These are phyloP conservation scores for Germaria angustata DNA, from an alignment of 2,888 invertebrate genomes.

Conservation along the genomic window DNA sequence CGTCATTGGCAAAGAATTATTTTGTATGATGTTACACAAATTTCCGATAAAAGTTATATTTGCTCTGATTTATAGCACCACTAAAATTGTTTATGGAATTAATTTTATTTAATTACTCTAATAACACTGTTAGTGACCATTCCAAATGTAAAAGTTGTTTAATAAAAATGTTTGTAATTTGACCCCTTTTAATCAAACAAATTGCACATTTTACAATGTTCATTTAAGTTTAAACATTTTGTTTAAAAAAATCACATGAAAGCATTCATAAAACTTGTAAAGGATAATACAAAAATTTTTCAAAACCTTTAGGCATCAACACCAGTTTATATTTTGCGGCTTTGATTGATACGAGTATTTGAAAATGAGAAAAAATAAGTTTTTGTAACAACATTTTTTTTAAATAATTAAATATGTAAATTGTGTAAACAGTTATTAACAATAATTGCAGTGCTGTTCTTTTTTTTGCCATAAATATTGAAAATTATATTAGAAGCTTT, in stretches of 20 bases:
- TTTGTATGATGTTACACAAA: too few relatives aligned
- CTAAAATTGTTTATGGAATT: too few relatives aligned
- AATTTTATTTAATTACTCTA: too few relatives aligned
- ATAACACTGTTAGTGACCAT: background rate
- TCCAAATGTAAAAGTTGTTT: slow-evolving; percentile 61
- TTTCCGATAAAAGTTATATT: too few relatives aligned
- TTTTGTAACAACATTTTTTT: background rate
- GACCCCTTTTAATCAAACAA: slow-evolving; percentile 15
- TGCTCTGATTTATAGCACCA: too few relatives aligned
- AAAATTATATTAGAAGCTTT: background rate
- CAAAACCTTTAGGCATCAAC: slow-evolving; percentile 34
- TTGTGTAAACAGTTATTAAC: slow-evolving; percentile 33
- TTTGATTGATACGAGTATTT: slow-evolving; percentile 39
- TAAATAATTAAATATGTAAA: slow-evolving; percentile 30
- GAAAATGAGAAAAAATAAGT: background rate
- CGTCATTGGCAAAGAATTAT: too few relatives aligned
- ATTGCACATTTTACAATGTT: slow-evolving; percentile 12
- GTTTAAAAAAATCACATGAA: background rate
- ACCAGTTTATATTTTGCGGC: background rate
- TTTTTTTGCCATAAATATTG: background rate
- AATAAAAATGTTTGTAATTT: slow-evolving; percentile 16
- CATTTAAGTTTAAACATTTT: slow-evolving; percentile 4
- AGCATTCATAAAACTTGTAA: background rate
- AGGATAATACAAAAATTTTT: background rate
- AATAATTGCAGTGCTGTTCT: slow-evolving; percentile 25